Evolutionary conservation across 2,797 vertebrate genomes (phyloP).

Genomic region (Micropoecilia bifurca): DNA sequence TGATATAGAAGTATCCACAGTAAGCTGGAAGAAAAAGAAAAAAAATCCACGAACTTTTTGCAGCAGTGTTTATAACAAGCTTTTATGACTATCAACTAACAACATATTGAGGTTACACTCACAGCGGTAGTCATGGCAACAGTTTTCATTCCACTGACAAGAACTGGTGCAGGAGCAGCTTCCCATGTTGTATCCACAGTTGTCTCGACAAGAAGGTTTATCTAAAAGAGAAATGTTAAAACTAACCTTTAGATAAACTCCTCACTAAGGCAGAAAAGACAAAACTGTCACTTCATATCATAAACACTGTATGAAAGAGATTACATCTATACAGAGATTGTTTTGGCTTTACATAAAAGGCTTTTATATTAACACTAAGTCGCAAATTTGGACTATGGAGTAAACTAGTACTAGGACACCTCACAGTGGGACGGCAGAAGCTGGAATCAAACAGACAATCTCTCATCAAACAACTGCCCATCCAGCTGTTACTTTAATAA

Average conservation of each 20-base stretch:
- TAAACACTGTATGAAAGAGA: not conserved
- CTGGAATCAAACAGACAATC: not conserved
- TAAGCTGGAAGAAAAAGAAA: not conserved
- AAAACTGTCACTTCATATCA: not conserved
- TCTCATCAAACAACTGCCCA: not conserved
- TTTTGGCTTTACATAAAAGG: no score
- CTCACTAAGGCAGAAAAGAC: not conserved
- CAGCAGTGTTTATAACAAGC: not conserved
- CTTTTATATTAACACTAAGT: not conserved
- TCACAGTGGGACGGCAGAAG: not conserved
- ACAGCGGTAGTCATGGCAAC: constrained; percentile 67
- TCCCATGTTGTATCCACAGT: constrained; percentile 38
- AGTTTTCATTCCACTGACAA: constrained; percentile 65
- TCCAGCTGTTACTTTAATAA: no score
- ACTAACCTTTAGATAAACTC: not conserved
- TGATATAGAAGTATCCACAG: not conserved
- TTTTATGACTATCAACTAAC: no score
- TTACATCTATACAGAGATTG: no score
- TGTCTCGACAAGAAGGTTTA: constrained; percentile 41
- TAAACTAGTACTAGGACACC: not conserved
- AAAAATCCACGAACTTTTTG: not conserved
- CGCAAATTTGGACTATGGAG: fast-evolving
- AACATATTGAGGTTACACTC: not conserved
- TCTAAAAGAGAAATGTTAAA: not conserved
- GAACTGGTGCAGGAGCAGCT: constrained; percentile 65